Percentiles rank a stretch among this genome's conserved stretches.
Evolutionary conservation across 2,113 vertebrate species (phyloP).

Genomic region (Numida meleagris): DNA sequence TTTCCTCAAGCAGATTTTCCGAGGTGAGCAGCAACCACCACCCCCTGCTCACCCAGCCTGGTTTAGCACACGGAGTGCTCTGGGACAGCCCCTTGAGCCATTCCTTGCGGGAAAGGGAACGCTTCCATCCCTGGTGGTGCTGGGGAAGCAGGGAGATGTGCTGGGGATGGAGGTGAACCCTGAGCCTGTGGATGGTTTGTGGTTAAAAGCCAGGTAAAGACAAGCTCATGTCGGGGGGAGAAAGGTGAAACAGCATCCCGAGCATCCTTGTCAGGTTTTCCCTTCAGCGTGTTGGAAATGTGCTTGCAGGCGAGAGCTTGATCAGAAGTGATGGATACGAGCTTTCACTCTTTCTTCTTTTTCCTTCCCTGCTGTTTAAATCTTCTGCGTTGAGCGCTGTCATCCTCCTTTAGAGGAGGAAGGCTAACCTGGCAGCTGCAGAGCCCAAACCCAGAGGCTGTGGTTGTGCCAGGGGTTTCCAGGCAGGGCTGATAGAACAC

Average conservation of each 20-base stretch:
- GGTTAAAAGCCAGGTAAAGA: neutral
- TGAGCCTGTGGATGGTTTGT: neutral
- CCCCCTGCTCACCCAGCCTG: constrained; percentile 24
- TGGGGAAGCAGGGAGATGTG: neutral
- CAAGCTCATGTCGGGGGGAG: neutral
- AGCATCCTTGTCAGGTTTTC: neutral
- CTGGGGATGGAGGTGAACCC: neutral
- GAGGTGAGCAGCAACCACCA: constrained; percentile 42
- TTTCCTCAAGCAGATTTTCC: constrained; percentile 67
- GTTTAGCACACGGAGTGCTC: neutral
- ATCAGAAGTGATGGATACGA: neutral
- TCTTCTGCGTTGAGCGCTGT: fast-evolving
- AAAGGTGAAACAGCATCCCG: neutral
- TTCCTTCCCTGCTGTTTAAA: neutral
- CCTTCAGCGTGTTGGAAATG: fast-evolving
- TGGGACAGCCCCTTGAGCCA: neutral
- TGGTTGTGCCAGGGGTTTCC: constrained; percentile 15
- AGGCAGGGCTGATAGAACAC: neutral
- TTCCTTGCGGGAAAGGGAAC: neutral
- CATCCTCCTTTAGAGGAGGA: neutral
- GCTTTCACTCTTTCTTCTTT: neutral
- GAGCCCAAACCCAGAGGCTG: neutral
- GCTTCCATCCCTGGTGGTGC: neutral
- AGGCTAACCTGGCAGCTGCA: neutral
- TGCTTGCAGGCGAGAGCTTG: neutral